These are phyloP conservation scores for Melipona beecheii DNA, from an alignment of 2,888 invertebrate species.

Conservation along the genomic window DNA sequence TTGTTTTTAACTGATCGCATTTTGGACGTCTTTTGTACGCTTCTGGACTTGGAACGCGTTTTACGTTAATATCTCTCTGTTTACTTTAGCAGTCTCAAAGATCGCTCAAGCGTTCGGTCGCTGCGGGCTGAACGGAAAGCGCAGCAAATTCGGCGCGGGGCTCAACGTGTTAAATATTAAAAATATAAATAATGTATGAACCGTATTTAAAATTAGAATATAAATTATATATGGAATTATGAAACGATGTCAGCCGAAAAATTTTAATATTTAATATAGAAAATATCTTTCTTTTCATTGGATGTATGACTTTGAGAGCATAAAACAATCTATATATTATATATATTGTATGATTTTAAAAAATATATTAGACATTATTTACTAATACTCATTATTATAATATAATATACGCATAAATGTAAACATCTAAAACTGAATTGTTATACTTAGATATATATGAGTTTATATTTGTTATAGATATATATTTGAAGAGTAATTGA, in stretches of 20 bases:
- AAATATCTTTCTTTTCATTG: neutral
- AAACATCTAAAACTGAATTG: conserved; percentile 8
- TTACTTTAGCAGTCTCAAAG: too few relatives aligned
- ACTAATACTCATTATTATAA: conserved; percentile 36
- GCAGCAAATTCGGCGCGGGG: too few relatives aligned
- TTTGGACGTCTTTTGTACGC: too few relatives aligned
- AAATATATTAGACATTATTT: conserved; percentile 17
- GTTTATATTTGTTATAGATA: too few relatives aligned
- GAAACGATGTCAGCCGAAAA: conserved; percentile 1
- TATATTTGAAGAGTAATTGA: conserved; percentile 15
- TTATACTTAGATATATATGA: neutral
- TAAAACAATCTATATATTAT: too few relatives aligned
- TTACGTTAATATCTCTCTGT: too few relatives aligned
- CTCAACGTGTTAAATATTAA: too few relatives aligned
- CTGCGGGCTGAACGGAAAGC: too few relatives aligned
- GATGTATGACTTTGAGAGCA: neutral
- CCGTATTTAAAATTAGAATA: conserved; percentile 15
- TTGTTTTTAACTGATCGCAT: too few relatives aligned
- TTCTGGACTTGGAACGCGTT: too few relatives aligned
- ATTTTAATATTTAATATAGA: conserved; percentile 17
- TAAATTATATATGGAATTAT: conserved; percentile 6
- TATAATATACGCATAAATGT: neutral
- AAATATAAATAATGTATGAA: conserved; percentile 10
- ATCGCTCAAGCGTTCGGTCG: too few relatives aligned
- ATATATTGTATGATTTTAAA: neutral